Base-by-base conservation (phyloP, 1,140 invertebrate genomes). In the Maniola jurtina region DNA sequence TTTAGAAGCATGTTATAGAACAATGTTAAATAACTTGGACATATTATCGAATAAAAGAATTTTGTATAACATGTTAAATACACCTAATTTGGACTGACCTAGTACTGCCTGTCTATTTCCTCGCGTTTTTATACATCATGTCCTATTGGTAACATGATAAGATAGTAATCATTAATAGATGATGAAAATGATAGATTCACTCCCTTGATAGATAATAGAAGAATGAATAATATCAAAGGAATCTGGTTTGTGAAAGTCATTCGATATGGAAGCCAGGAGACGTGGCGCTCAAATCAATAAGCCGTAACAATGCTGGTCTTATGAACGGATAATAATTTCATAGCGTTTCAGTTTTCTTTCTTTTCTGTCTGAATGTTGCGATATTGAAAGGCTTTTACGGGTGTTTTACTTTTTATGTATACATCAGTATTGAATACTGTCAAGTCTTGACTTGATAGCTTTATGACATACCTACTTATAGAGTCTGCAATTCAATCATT, bases 211-310 rank as follows among this genome's bases (percentile, higher is more conserved):
- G 66, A 68, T 68, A 68, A 63, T 62, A 58, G 60, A 58, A 54
- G 33, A 61, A 68, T 68, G 66, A 63, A 68, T 68, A 67, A 67
- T 67, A 68, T 62, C 66, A 61, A 63, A 68, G 60, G 60, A 57
- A 68, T 62, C 66, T 62, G 56, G 60, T 55, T 68, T 68, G 60
- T 68, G 66, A 68, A 58, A 68, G 66, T 68, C 66, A 68, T 68
- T 68, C 66, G 66, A 68, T 63, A 68, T 68, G 66, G 66, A 63
- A 58, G 35, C 55, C 36, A 10, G 40, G 45, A 62, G 55, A 56
- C 55, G 55, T 57, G 55, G 34, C 59, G 16, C 66, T 50, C 45
- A 63, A 68, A 68, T 68, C 66, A 63, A 68, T 68, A 68, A 68
- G 55, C 35, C 60, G 47, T 62, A 68, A 68, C 66, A 68, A 68